phyloP scores from a whole-genome alignment of 2,888 invertebrate species.

The Drosophila monieri region DNA sequence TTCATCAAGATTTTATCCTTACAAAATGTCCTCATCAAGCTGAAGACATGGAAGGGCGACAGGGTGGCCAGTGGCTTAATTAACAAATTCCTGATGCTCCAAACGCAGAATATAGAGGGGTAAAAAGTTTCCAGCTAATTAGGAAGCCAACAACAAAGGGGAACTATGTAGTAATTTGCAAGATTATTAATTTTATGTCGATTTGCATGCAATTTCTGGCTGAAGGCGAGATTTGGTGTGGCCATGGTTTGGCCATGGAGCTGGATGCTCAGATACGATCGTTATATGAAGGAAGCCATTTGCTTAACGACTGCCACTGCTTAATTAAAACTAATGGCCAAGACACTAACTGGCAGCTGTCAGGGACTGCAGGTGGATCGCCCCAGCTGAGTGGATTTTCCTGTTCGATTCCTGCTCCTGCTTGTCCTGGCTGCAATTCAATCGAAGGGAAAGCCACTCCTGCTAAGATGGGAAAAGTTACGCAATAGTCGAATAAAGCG shows the following conservation, averaged over 20 bases:
- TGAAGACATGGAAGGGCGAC: slow-evolving; percentile 26
- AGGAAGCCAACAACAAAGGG: slow-evolving; percentile 33
- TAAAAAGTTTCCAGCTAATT: slow-evolving; percentile 68
- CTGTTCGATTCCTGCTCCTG: slow-evolving; percentile 54
- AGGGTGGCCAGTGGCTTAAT: slow-evolving; percentile 49
- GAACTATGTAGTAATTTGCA: slow-evolving; percentile 63
- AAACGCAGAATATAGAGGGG: slow-evolving; percentile 43
- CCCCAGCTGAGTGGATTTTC: slow-evolving; percentile 65
- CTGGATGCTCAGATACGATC: slow-evolving; percentile 12
- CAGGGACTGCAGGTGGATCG: slow-evolving; percentile 33
- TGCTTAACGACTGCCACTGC: slow-evolving; percentile 26
- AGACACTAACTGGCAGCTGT: slow-evolving; percentile 14
- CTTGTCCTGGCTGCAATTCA: slow-evolving; percentile 50
- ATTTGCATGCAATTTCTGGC: slow-evolving; percentile 74
- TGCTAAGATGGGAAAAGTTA: slow-evolving; percentile 56
- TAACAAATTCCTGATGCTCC: slow-evolving; percentile 58
- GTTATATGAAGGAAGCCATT: slow-evolving; percentile 61
- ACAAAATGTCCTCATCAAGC: slow-evolving; percentile 46
- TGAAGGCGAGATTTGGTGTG: slow-evolving; percentile 58
- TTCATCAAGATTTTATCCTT: slow-evolving; percentile 28
- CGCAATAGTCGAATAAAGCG: slow-evolving; percentile 34
- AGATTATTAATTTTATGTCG: slow-evolving; percentile 76
- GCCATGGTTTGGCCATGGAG: slow-evolving; percentile 43
- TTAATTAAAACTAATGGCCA: slow-evolving; percentile 71
- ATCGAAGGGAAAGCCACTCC: slow-evolving; percentile 50